Percentiles rank a stretch among this genome's conserved stretches.
Evolutionary conservation across 2,888 invertebrate genomes (phyloP).

Genomic region (Scaptomyza caliginosa): DNA sequence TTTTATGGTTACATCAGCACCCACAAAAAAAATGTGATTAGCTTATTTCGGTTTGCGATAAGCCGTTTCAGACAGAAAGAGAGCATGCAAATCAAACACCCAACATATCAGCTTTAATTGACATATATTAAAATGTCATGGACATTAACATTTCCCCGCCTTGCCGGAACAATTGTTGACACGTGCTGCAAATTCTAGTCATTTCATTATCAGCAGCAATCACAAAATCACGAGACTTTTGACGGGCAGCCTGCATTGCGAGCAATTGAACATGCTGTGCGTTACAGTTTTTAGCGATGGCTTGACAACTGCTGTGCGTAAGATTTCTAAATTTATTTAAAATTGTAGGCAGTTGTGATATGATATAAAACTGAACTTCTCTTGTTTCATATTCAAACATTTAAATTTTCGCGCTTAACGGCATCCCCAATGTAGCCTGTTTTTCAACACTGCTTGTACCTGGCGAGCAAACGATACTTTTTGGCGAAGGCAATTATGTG

Average conservation of each 20-base stretch:
- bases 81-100: constrained; percentile 35
- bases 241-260: constrained; percentile 12
- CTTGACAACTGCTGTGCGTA: not conserved
- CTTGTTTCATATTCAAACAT: not conserved
- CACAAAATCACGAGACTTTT: constrained; percentile 58
- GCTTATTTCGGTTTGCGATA: constrained; percentile 44
- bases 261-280: constrained; percentile 2
- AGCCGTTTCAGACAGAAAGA: constrained; percentile 26
- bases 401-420: constrained; percentile 3
- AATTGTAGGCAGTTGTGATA: not conserved
- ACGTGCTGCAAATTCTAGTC: constrained; percentile 51
- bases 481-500: constrained; percentile 2
- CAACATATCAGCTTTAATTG: constrained; percentile 61
- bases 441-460: constrained; percentile 25
- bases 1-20: constrained; percentile 66
- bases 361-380: not conserved
- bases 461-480: constrained; percentile 10
- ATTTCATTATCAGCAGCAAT: constrained; percentile 49
- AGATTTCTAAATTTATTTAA: not conserved
- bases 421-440: fast-evolving
- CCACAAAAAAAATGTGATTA: constrained; percentile 29
- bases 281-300: not conserved
- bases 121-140: constrained; percentile 65
- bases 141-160: constrained; percentile 35
- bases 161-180: constrained; percentile 42